Base-by-base conservation (phyloP, 1,140 invertebrate genomes). In the Lucilia sericata region DNA sequence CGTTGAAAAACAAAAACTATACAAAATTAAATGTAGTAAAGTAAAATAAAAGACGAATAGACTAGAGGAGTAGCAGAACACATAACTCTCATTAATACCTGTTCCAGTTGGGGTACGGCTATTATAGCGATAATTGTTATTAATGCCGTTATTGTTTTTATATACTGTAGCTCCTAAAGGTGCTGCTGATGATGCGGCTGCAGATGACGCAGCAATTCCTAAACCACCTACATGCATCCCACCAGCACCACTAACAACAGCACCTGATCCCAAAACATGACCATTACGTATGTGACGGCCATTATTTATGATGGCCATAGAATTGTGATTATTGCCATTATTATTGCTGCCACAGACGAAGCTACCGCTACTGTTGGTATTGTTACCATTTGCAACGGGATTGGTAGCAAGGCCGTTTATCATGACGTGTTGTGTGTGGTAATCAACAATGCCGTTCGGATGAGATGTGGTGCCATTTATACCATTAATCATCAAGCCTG, bases 121-220 rank as follows among this genome's bases (percentile, higher is more conserved):
- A 88, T 90, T 90, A 87, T 88, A 91, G 86, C 90, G 90, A 85
- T 91, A 91, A 89, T 91, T 91, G 86, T 90, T 91, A 88, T 91
- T 91, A 85, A 91, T 88, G 84, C 87, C 87, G 86, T 88, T 91
- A 88, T 89, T 88, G 88, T 89, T 76, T 88, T 89, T 85, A 84
- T 87, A 84, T 85, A 86, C n/a, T 2, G 75, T 19, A 34, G 74
- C 13, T 17, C 74, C 83, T 19, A 42, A n/a, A 17, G 36, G 10
- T 17, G 84, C 84, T 86, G 82, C 36, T 17, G 51, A 13, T 36
- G 82, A 9, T 76, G 83, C 13, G 1, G 25, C 25, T 76, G 83
- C 25, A 5, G 75, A 78, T 47, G 36, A n/a, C 55, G 85, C 75
- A 47, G 83, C 85, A 30, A 87, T 55, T 51, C 81, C 83, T 83